A percentile compares a stretch with the other conserved stretches of the same genome.
Conservation (phyloP, 1,140 invertebrate species). For the Trinorchestia longiramus region DNA sequence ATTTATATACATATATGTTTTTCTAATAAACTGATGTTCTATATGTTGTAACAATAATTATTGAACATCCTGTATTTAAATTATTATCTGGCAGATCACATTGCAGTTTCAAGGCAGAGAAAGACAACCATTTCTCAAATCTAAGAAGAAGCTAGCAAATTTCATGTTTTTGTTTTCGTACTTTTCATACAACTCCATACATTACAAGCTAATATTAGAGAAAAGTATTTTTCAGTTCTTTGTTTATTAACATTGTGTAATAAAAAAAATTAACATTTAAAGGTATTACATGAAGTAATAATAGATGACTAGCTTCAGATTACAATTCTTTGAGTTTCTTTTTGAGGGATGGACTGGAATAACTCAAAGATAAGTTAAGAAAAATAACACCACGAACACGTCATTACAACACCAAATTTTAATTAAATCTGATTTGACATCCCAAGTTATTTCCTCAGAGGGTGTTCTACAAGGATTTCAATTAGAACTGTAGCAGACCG, state of each 20-base stretch:
- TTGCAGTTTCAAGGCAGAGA: no score
- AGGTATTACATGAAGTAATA: not conserved
- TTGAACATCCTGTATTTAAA: no score
- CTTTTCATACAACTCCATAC: not conserved
- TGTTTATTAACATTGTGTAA: not conserved
- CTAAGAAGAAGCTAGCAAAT: not conserved
- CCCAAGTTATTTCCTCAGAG: not conserved
- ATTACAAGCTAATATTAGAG: not conserved
- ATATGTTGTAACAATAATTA: no score
- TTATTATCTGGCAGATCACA: no score
- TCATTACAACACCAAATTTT: not conserved
- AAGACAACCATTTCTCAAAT: no score
- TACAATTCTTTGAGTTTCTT: not conserved
- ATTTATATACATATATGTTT: no score
- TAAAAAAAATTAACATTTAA: not conserved
- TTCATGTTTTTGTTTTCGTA: not conserved
- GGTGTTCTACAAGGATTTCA: not conserved
- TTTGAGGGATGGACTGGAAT: not conserved
- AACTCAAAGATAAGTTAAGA: not conserved
- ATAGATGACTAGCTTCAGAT: not conserved
- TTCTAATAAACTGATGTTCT: no score
- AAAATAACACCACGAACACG: not conserved
- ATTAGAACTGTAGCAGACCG: not conserved
- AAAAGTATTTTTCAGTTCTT: not conserved
- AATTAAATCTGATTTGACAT: not conserved